These are phyloP conservation scores for Alviniconcha marisindica DNA, from an alignment of 1,140 invertebrate genomes.

Conservation along the genomic window DNA sequence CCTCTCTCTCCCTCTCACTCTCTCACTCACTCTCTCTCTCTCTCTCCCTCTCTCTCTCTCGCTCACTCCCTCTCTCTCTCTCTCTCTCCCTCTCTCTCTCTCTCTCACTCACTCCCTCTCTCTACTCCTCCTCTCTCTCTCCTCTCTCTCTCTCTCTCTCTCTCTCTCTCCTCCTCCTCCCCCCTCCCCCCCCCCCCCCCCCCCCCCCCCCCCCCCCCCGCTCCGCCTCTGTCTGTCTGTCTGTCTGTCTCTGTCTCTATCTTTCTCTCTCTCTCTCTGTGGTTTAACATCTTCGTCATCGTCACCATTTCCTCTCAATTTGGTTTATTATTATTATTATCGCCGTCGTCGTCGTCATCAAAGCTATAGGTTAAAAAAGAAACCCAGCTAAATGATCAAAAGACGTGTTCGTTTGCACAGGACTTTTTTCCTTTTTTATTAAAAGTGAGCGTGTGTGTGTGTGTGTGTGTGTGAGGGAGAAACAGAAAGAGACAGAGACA, in stretches of 20 bases:
- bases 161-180: background rate
- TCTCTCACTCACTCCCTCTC: background rate
- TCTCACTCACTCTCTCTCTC: constrained; percentile 30
- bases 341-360: too few relatives aligned
- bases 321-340: too few relatives aligned
- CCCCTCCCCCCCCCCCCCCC: background rate
- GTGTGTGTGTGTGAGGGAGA: too few relatives aligned
- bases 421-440: too few relatives aligned
- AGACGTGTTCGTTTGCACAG: too few relatives aligned
- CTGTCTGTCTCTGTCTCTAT: constrained; percentile 22
- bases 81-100: background rate
- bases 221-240: too few relatives aligned
- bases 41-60: constrained; percentile 39
- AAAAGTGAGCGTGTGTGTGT: too few relatives aligned
- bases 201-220: constrained; percentile 1
- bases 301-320: too few relatives aligned
- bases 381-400: too few relatives aligned
- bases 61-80: constrained; percentile 13
- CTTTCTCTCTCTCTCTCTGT: constrained; percentile 22
- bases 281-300: background rate
- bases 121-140: background rate
- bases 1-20: constrained; percentile 42
- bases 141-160: background rate
- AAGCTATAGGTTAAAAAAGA: too few relatives aligned
- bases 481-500: too few relatives aligned